Conservation (phyloP, 2,888 invertebrate genomes). For the Aleiodes alternator region DNA sequence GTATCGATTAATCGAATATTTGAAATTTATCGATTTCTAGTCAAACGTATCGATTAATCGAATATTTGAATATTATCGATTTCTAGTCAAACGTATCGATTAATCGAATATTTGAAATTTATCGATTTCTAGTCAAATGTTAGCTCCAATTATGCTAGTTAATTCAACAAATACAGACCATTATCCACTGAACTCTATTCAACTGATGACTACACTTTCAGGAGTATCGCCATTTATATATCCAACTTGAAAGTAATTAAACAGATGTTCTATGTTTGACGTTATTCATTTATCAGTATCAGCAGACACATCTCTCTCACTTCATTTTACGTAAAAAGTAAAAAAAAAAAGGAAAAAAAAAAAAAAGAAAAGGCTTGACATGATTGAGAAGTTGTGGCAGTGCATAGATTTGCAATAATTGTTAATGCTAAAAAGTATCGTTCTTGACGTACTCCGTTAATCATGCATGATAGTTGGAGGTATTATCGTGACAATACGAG, state of each 20-base stretch:
- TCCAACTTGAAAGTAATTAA: not conserved
- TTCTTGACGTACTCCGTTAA: not conserved
- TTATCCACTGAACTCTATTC: not conserved
- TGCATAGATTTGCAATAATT: slow-evolving; percentile 29
- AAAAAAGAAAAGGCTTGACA: not conserved
- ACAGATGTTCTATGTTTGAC: not conserved
- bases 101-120: too few species aligned
- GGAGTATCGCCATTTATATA: slow-evolving; percentile 21
- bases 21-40: too few species aligned
- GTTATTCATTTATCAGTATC: not conserved
- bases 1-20: too few species aligned
- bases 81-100: too few species aligned
- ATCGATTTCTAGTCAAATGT: too few species aligned
- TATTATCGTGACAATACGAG: not conserved
- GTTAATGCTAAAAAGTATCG: slow-evolving; percentile 1
- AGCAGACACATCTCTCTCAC: not conserved
- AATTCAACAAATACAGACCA: slow-evolving; percentile 9
- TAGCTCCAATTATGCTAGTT: too few species aligned
- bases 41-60: too few species aligned
- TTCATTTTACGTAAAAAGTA: not conserved
- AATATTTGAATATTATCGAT: too few species aligned
- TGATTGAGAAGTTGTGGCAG: not conserved
- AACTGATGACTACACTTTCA: not conserved
- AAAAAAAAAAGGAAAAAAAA: too few species aligned
- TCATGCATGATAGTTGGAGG: not conserved